A percentile compares a stretch with the other conserved stretches of the same genome.
These are phyloP conservation scores for Trichonephila clavata DNA, from an alignment of 1,140 invertebrate genomes.

Conservation along the genomic window DNA sequence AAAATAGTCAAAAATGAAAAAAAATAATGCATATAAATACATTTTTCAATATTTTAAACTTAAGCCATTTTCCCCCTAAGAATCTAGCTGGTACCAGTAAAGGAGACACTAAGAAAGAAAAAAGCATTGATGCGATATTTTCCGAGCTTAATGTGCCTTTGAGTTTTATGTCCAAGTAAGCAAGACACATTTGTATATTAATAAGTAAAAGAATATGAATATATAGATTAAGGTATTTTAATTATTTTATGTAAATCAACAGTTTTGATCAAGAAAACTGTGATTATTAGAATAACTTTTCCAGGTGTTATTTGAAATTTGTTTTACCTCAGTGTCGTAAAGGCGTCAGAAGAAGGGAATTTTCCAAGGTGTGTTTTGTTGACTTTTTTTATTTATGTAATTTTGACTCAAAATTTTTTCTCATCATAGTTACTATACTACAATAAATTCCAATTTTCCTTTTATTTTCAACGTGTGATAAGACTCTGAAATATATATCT, in stretches of 20 bases:
- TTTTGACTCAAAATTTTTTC: too few species aligned
- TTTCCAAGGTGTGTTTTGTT: constrained; percentile 83
- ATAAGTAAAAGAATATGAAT: too few species aligned
- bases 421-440: too few species aligned
- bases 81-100: not conserved
- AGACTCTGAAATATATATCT: too few species aligned
- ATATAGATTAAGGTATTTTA: not conserved
- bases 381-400: too few species aligned
- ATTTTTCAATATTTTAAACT: not conserved
- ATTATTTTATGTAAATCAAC: not conserved
- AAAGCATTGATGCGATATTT: constrained; percentile 36
- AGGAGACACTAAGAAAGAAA: constrained; percentile 54
- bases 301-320: constrained; percentile 82
- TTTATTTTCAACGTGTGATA: too few species aligned
- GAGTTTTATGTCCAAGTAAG: constrained; percentile 58
- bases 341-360: constrained; percentile 86
- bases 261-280: not conserved
- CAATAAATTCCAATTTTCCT: too few species aligned
- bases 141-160: not conserved
- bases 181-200: too few species aligned
- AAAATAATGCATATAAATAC: not conserved
- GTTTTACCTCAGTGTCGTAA: constrained; percentile 84
- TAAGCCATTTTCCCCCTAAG: not conserved
- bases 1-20: not conserved
- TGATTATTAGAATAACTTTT: constrained; percentile 77